These are phyloP conservation scores for Dasypolia templi DNA, from an alignment of 2,888 invertebrate species.

Conservation along the genomic window DNA sequence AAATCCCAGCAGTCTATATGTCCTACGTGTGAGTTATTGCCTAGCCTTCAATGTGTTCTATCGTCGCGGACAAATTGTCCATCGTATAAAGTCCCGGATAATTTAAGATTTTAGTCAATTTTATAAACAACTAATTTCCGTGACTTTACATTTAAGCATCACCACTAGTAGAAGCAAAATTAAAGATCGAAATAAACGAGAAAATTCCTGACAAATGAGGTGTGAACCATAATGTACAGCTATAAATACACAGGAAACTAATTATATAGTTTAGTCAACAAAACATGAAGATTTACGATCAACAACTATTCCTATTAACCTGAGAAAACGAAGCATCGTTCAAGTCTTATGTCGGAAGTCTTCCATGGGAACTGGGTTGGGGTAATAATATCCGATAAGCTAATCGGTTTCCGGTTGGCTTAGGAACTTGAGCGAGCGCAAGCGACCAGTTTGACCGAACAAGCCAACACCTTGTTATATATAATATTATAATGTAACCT, in stretches of 20 bases:
- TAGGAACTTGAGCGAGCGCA: conserved; percentile 23
- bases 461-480: conserved; percentile 5
- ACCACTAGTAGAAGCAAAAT: background rate
- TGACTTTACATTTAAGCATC: background rate
- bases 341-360: conserved; percentile 48
- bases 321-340: conserved; percentile 8
- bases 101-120: background rate
- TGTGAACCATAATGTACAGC: conserved; percentile 9
- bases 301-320: conserved; percentile 26
- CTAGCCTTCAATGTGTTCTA: no score
- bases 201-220: background rate
- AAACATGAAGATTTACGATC: conserved; percentile 45
- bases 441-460: conserved; percentile 11
- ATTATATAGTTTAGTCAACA: conserved; percentile 41
- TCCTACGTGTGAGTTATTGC: no score
- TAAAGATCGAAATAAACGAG: background rate
- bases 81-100: no score
- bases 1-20: no score
- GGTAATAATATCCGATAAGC: conserved; percentile 52
- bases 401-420: conserved; percentile 48
- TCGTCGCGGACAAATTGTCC: no score
- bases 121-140: background rate
- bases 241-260: conserved; percentile 20
- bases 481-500: conserved; percentile 1
- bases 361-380: conserved; percentile 49